A percentile compares a stretch with the other conserved stretches of the same genome.
Evolutionary conservation across 1,140 invertebrate species (phyloP).

Genomic region (Grapholita molesta): DNA sequence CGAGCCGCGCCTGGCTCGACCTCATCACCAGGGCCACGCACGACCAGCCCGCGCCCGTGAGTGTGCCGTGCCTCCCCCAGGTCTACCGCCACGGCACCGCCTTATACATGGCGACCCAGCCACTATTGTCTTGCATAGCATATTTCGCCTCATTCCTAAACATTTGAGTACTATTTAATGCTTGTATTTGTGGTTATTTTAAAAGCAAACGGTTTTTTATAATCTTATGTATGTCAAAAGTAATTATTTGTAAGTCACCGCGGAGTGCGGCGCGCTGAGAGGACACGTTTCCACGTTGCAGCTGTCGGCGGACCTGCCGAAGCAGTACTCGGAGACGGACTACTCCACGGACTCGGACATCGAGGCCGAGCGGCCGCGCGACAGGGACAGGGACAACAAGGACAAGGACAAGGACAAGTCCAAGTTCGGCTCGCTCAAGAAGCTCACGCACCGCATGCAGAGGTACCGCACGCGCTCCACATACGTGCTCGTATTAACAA

Average conservation of each 20-base stretch:
- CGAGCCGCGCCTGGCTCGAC: conserved; percentile 86
- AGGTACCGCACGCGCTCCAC: no score
- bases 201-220: no score
- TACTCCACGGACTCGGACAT: conserved; percentile 80
- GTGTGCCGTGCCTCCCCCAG: conserved; percentile 26
- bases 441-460: conserved; percentile 45
- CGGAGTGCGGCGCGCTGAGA: no score
- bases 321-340: conserved; percentile 90
- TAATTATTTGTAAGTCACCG: no score
- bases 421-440: conserved; percentile 64
- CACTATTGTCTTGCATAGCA: no score
- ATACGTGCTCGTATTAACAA: no score
- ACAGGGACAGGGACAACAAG: conserved; percentile 40
- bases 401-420: conserved; percentile 60
- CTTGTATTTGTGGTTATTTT: no score
- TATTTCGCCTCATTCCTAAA: no score
- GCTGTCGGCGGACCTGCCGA: conserved; percentile 43
- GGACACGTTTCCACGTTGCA: not conserved
- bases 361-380: conserved; percentile 31
- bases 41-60: conserved; percentile 20
- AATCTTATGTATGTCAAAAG: no score
- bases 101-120: conserved; percentile 35
- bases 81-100: not conserved
- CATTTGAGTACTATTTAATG: no score
- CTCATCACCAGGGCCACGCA: conserved; percentile 84